Base-by-base conservation (phyloP, 2,888 invertebrate species). In the Tachina fera region DNA sequence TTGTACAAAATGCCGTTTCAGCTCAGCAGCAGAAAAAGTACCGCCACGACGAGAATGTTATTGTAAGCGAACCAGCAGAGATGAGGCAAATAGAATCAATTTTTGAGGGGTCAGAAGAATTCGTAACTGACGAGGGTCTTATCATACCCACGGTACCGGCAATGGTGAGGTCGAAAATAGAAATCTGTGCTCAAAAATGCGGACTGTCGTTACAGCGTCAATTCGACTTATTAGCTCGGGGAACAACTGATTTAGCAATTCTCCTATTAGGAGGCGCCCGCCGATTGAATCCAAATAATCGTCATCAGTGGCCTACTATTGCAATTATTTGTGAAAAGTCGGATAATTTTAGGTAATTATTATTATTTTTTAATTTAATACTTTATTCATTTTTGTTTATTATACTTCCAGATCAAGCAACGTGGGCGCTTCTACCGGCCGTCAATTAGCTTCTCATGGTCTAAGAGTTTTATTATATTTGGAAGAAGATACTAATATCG, bases 31-130 rank as follows among this genome's bases (percentile, higher is more conserved):
- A 87, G 47, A 88, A 87, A 71, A 95, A 95, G 91, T 96, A 95
- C 92, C 95, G 97, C 9, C 97, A 96, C 93, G 97, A 98, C 94
- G 97, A 98, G 93, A 97, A 97, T 93, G 95, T 98, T 80, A 94
- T 98, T 85, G 94, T 94, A 71, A 93, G 95, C 16, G 93, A 94
- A 84, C 95, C 96, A 5, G 94, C 95, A 9, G 94, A 94, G 31
- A 94, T 95, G 89, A 94, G 95, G 71, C 96, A 96, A 91, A 96
- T 97, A 87, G 93, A 94, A 83, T 95, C 96, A 9, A 86, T 90
- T 31, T 92, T 90, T 68, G 90, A 89, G 53, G 90, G 90, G 72
- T 90, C 91, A 19, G 89, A 89, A 56, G 92, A 92, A 87, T 92
- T 91, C 87, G 92, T 92, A n/a, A 92, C 92, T 16, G 91, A 98